phyloP scores from a whole-genome alignment of 2,888 invertebrate species.

The Volucella bombylans region DNA sequence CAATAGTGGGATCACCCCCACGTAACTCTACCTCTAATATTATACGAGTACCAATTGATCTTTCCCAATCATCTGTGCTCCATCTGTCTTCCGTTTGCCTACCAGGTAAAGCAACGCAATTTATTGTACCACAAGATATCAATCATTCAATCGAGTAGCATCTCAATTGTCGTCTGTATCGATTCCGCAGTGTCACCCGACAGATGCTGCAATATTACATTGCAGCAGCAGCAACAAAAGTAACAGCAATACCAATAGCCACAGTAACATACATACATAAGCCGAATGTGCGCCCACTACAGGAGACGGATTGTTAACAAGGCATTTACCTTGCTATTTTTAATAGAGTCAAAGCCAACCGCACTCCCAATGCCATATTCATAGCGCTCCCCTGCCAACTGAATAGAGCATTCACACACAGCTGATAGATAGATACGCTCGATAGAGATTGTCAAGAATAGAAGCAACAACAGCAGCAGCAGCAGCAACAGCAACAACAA shows the following conservation, averaged over 20 bases:
- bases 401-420: conserved; percentile 48
- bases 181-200: conserved; percentile 11
- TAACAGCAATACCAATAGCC: too few relatives aligned
- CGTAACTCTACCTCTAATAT: conserved; percentile 34
- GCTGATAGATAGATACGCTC: conserved; percentile 46
- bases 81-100: conserved; percentile 56
- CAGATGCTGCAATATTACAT: conserved; percentile 37
- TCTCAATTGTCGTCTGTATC: conserved; percentile 57
- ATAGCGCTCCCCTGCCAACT: conserved; percentile 59
- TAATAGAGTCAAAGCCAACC: conserved; percentile 66
- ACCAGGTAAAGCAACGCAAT: conserved; percentile 44
- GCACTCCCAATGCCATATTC: conserved; percentile 51
- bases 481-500: background rate
- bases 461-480: conserved; percentile 26
- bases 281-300: conserved; percentile 52
- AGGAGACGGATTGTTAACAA: conserved; percentile 60
- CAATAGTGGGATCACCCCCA: background rate
- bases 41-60: conserved; percentile 26
- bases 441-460: conserved; percentile 52
- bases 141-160: conserved; percentile 59
- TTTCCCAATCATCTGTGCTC: conserved; percentile 53
- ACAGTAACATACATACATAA: background rate
- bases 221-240: background rate
- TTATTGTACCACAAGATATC: conserved; percentile 48
- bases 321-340: conserved; percentile 67